Evolutionary conservation across 2,888 invertebrate species (phyloP), one percentile per base, ranked within the genome.

Genomic region (Drosophila picticornis): DNA sequence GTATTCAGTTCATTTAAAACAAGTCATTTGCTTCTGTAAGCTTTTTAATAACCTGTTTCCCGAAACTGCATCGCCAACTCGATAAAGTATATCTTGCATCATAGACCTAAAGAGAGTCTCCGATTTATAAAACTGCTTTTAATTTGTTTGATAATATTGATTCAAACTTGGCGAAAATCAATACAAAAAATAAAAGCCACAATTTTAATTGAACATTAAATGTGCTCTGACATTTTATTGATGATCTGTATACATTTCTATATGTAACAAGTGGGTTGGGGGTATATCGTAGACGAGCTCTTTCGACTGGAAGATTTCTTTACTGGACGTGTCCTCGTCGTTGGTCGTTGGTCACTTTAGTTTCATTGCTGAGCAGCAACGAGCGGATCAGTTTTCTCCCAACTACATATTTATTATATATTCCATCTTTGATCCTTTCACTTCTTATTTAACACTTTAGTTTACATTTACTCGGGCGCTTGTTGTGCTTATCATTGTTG

Each of bases 271-370:
- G 2, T 16, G 16, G 34, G 16, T 16, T 5, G 5, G 4, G 2
- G 4, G 4, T 19, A 9, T 19, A 22, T 13, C 22, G 13, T 22
- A 22, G n/a, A 2, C 4, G n/a, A 40, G 40, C n/a, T n/a, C 38
- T 19, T 16, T 36, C 16, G 36, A 16, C 16, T 6, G 6, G 19
- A 36, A 36, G 2, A 16, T 36, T 36, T 4, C 38, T n/a, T n/a
- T n/a, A n/a, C 40, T 40, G 38, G 4, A 38, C 38, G 38, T 38
- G 9, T 9, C 1, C 9, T n/a, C n/a, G 9, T n/a, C n/a, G 1
- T 9, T n/a, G 34, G 13, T 34, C 13, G 5, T 16, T 0, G 40
- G 2, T 1, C n/a, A n/a, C 0, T 40, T n/a, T 2, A n/a, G 10
- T 10, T n/a, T 40, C 10, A 40, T n/a, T 40, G 38, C n/a, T 10